Evolutionary conservation across 2,797 vertebrate species (phyloP).

Genomic region (Hybognathus amarus): DNA sequence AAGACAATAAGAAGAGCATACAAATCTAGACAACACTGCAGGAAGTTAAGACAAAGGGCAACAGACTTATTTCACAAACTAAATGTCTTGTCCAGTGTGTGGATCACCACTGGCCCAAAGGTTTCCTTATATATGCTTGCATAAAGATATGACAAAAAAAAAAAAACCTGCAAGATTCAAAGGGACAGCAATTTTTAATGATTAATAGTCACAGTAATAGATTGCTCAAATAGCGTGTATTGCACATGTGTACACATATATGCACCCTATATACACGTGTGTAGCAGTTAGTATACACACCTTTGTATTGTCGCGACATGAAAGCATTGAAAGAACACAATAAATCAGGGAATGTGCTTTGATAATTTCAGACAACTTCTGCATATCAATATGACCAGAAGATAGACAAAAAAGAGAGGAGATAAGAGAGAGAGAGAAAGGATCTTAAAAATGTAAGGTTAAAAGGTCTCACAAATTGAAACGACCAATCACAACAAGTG

Average conservation of each 20-base stretch:
- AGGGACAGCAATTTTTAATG: conserved; percentile 71
- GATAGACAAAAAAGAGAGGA: conserved; percentile 54
- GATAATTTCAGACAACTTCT: conserved; percentile 68
- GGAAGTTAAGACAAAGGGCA: not conserved
- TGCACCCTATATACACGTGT: conserved; percentile 81
- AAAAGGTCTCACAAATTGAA: conserved; percentile 65
- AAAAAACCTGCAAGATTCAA: conserved; percentile 56
- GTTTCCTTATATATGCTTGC: not conserved
- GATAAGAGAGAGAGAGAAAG: conserved; percentile 47
- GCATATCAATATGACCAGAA: conserved; percentile 68
- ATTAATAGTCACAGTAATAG: conserved; percentile 84
- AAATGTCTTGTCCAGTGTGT: not conserved
- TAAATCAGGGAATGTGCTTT: conserved; percentile 81
- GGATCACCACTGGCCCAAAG: not conserved
- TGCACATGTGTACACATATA: conserved; percentile 82
- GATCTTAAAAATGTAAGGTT: conserved; percentile 63
- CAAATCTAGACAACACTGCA: not conserved
- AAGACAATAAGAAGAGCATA: conserved; percentile 28
- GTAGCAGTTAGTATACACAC: conserved; percentile 73
- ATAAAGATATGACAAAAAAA: conserved; percentile 57
- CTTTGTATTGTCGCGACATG: conserved; percentile 69
- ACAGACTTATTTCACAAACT: not conserved
- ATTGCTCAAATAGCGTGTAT: conserved; percentile 83
- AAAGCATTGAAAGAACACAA: conserved; percentile 72
- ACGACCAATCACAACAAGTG: conserved; percentile 65